Evolutionary conservation across 2,113 vertebrate species (phyloP), one percentile per base, ranked within the genome.

Genomic region (Scatophagus argus): DNA sequence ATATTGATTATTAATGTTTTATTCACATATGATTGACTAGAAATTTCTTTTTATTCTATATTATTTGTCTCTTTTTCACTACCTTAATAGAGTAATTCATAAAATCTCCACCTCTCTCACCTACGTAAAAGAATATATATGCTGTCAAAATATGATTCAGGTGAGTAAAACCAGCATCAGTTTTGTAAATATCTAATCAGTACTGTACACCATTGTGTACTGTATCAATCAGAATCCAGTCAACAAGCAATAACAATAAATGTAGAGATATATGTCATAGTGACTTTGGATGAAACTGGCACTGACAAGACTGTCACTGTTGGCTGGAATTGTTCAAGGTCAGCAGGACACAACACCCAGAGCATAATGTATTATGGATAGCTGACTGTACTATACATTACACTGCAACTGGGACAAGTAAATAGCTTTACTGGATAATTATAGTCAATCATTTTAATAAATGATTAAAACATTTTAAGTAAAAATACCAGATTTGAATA

Each of bases 261-360:
- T 32, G 63, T 21, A 27, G 36, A 65, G 44, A 43, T n/a, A 56
- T 77, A 31, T 77, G 32, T 29, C 56, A 59, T 1, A 32, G 14
- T 74, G 25, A 46, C 63, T 56, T 62, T 27, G 25, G 21, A 60
- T 32, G 29, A 38, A 14, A 46, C 13, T 14, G 12, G 10, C 49
- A 8, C 55, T 38, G 61, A 36, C 44, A 25, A n/a, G 29, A 46
- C 38, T 41, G 10, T 71, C 60, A 71, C n/a, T 23, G 36, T 52
- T 61, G 61, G 51, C 8, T 69, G 1, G 61, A 32, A 25, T 32
- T 2, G 3, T 7, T 31, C 58, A 21, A 56, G 69, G 29, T 68
- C 46, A 62, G 14, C 43, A 49, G 8, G 34, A 73, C 17, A 4
- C 21, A 27, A 44, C n/a, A 23, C 39, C 32, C 31, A 41, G 7